phyloP scores from a whole-genome alignment of 2,888 invertebrate species.

The Drosophila sordidapex region DNA sequence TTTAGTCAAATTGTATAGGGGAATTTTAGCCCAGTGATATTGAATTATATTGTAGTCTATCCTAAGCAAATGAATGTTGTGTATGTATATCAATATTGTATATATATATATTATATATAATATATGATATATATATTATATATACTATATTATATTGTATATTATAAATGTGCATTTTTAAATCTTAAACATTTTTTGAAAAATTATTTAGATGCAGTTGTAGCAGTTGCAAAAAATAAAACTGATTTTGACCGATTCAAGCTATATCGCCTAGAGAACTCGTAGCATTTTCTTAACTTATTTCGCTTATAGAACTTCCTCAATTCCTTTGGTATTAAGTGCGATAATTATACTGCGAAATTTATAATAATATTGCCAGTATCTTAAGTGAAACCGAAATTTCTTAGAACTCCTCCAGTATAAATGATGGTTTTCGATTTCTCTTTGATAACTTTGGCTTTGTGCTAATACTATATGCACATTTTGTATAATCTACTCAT shows the following conservation, averaged over 20 bases:
- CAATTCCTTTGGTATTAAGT: too few relatives aligned
- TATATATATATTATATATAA: not conserved
- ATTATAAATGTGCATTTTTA: not conserved
- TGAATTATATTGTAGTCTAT: constrained; percentile 51
- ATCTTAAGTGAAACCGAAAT: not conserved
- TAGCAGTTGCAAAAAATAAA: not conserved
- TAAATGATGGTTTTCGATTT: too few relatives aligned
- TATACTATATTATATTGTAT: not conserved
- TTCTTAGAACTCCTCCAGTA: accelerated
- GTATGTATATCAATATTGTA: not conserved
- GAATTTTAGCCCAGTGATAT: constrained; percentile 71
- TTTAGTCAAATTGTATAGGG: constrained; percentile 61
- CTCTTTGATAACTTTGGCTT: not conserved
- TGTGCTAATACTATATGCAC: not conserved
- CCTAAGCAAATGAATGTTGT: constrained; percentile 48
- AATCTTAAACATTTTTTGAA: not conserved
- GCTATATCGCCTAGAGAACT: not conserved
- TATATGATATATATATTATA: not conserved
- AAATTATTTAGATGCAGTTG: not conserved
- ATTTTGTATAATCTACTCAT: not conserved
- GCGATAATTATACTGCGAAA: not conserved
- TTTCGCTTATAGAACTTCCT: not conserved
- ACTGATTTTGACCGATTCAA: not conserved
- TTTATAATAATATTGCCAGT: not conserved
- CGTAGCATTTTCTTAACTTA: not conserved